Percentiles rank a stretch among this genome's conserved stretches.
phyloP scores from a whole-genome alignment of 2,888 invertebrate genomes.

The Amphipyra berbera region DNA sequence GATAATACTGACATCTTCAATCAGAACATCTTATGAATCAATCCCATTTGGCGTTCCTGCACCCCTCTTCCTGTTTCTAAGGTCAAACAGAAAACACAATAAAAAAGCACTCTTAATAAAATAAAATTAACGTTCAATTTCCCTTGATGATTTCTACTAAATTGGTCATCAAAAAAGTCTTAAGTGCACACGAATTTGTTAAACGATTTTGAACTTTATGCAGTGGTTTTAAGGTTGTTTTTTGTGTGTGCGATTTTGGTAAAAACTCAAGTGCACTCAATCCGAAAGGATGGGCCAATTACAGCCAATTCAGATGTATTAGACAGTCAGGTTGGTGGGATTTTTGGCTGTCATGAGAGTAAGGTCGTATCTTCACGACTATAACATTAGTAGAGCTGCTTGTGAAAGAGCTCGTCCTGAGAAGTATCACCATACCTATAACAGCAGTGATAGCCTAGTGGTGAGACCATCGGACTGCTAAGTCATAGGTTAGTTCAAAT shows the following conservation, averaged over 20 bases:
- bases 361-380: conserved; percentile 36
- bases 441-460: too few species aligned
- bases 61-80: conserved; percentile 52
- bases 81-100: conserved; percentile 13
- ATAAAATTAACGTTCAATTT: conserved; percentile 1
- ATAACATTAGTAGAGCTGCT: not conserved
- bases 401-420: too few species aligned
- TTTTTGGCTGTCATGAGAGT: conserved; percentile 68
- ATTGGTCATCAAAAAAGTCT: conserved; percentile 9
- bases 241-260: conserved; percentile 23
- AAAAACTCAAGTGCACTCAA: conserved; percentile 57
- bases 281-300: conserved; percentile 81
- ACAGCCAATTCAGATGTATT: conserved; percentile 79
- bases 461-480: too few species aligned
- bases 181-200: not conserved
- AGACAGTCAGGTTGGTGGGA: conserved; percentile 71
- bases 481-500: too few species aligned
- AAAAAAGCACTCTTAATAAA: accelerated
- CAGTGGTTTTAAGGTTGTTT: not conserved
- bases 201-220: conserved; percentile 1
- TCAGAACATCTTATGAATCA: conserved; percentile 49
- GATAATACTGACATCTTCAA: conserved; percentile 37
- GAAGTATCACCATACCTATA: too few species aligned
- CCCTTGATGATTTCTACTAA: conserved; percentile 3
- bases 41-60: conserved; percentile 41